Percentiles rank a stretch among this genome's conserved stretches.
phyloP scores from a whole-genome alignment of 2,113 vertebrate genomes.

The Thunnus maccoyii region DNA sequence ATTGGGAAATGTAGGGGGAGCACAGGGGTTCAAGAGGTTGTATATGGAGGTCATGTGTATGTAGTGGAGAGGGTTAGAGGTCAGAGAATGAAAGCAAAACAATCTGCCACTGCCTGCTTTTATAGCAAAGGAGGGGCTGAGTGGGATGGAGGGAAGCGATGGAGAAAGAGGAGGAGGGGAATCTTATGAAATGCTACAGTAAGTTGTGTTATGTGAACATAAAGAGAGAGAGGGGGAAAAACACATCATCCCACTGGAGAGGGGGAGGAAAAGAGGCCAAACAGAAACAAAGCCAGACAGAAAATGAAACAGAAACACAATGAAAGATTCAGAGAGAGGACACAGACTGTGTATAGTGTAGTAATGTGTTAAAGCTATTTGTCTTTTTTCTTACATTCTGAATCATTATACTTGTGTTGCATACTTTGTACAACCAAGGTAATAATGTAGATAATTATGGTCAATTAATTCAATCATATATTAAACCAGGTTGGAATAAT shows the following conservation, averaged over 20 bases:
- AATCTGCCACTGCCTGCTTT: slow-evolving; percentile 1
- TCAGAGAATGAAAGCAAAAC: slow-evolving; percentile 6
- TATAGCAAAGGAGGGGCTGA: background rate
- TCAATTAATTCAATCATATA: no score
- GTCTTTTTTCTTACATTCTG: no score
- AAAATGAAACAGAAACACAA: background rate
- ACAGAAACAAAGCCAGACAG: background rate
- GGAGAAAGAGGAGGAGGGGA: slow-evolving; percentile 14
- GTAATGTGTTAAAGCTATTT: no score
- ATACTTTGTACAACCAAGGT: no score
- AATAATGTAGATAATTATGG: no score
- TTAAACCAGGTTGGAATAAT: no score
- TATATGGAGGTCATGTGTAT: background rate
- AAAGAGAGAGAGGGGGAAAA: background rate
- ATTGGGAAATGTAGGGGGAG: no score
- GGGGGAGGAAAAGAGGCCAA: background rate
- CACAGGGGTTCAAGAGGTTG: no score
- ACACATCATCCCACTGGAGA: background rate
- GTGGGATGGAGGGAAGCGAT: background rate
- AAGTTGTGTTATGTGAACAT: slow-evolving; percentile 7
- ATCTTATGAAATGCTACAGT: slow-evolving; percentile 24
- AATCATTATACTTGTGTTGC: no score
- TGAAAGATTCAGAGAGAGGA: background rate
- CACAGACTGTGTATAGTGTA: background rate
- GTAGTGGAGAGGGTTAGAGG: slow-evolving; percentile 5